Base-by-base conservation (phyloP, 2,113 vertebrate genomes). In the Microcebus griseorufus region DNA sequence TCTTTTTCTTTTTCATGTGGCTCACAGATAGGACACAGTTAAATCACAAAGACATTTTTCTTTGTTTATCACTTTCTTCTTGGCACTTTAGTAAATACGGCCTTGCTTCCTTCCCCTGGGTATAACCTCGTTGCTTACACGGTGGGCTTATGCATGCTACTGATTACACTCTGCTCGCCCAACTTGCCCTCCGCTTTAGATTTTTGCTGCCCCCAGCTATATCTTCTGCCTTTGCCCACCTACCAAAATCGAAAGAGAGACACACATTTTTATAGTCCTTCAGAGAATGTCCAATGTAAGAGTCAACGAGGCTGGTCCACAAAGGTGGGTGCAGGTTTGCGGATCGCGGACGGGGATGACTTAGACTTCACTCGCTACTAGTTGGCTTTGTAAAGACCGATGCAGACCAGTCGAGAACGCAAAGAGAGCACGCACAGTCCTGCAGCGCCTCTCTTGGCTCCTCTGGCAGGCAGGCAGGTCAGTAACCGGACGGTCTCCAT, bases 1-100 rank as follows among this genome's bases (percentile, higher is more conserved):
- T n/a, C 22, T 51, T 3, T 3, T 48, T 34, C 22, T 53, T 20
- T 0, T 27, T 0, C 32, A 7, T 76, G 7, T 60, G 1, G n/a
- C 29, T 48, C 32, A 34, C 37, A 87, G 3, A 60, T 13, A 20
- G 42, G 60, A 29, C 32, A 67, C n/a, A 39, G 29, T 69, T 42
- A 85, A 70, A 81, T n/a, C 27, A 2, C 48, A 65, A n/a, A 53
- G 8, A 72, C 37, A n/a, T 32, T 32, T 55, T 78, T 85, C 1
- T 80, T 60, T 88, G 3, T 22, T 69, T 84, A 8, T 29, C 48
- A 42, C 85, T 91, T 78, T 37, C 22, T 62, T 88, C 72, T 45
- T 20, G 12, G 4, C 5, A 58, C 4, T 62, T 81, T 51, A 39
- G 39, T 65, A 45, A 80, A 62, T 8, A 55, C 23, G 6, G 11